Base-by-base conservation (phyloP, 2,888 invertebrate species). In the Hetaerina titia region DNA sequence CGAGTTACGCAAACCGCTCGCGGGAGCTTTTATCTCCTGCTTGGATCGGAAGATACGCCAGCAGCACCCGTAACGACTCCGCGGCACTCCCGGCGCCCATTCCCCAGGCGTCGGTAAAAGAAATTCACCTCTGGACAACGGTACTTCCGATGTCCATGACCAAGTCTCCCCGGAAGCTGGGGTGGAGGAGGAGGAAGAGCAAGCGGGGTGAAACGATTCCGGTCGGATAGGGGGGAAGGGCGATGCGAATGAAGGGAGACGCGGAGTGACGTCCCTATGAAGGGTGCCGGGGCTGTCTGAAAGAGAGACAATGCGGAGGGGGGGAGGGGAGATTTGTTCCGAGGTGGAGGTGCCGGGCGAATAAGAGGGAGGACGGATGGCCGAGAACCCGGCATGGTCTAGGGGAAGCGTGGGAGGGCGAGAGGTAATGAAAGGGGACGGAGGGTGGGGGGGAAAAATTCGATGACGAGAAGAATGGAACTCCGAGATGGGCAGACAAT, bases 401-500 rank as follows among this genome's bases (percentile, higher is more conserved):
- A 22, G 69, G 22, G 69, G 69, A 69, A 69, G 69, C 69, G 69
- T 22, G 8, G 69, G 69, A 87, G 31, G 31, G 31, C 31, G 19
- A 19, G 31, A 31, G 87, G 87, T 15, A 56, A 87, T 45, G 45
- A 19, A 45, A 87, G 31, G 13, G 45, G 87, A 31, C 45, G 5
- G n/a, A 25, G 31, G 87, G 87, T 0, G 45, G 31, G 31, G 87
- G 87, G 87, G 87, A 87, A 69, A 69, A 69, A 22, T 69, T 69
- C 69, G 87, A 87, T 31, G 87, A 31, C 13, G 87, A 87, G 87
- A 87, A 87, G 87, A 56, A 87, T 45, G 87, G 87, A 69, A 69
- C 69, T 69, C n/a, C 19, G 87, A 22, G 87, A 87, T 31, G 45
- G 56, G 87, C 6, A 22, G 69, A 69, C 69, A 69, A 69, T 22